A percentile compares a stretch with the other conserved stretches of the same genome.
These are phyloP conservation scores for Chrosomus eos DNA, from an alignment of 2,797 vertebrate species.

Conservation along the genomic window DNA sequence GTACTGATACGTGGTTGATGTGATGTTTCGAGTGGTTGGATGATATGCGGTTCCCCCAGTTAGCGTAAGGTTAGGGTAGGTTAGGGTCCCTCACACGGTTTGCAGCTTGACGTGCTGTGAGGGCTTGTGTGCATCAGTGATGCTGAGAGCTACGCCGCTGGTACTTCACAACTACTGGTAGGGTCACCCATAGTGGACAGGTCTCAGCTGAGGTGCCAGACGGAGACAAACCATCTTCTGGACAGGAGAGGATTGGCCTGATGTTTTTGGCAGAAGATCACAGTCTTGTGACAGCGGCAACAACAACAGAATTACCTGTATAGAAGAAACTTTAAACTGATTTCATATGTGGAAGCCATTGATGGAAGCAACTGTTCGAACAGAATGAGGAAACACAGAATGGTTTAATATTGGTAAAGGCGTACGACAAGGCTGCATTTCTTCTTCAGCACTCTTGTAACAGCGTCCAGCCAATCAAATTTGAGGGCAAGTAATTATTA, in stretches of 20 bases:
- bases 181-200: not conserved
- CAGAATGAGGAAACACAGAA: not conserved
- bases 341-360: not conserved
- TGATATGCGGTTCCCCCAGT: not conserved
- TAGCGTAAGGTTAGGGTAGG: too few species aligned
- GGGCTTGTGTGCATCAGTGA: not conserved
- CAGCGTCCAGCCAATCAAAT: not conserved
- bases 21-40: not conserved
- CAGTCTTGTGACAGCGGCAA: not conserved
- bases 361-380: not conserved
- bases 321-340: not conserved
- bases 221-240: not conserved
- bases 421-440: too few species aligned
- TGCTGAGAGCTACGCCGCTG: too few species aligned
- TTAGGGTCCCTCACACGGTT: too few species aligned
- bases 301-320: not conserved
- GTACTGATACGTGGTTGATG: too few species aligned
- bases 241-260: not conserved
- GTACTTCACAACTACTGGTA: not conserved
- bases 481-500: not conserved
- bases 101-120: not conserved
- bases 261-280: not conserved
- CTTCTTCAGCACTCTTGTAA: too few species aligned
- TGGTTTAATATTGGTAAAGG: too few species aligned
- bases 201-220: slow-evolving; percentile 3